phyloP scores from a whole-genome alignment of 2,888 invertebrate genomes.

The Boloria euphrosyne region DNA sequence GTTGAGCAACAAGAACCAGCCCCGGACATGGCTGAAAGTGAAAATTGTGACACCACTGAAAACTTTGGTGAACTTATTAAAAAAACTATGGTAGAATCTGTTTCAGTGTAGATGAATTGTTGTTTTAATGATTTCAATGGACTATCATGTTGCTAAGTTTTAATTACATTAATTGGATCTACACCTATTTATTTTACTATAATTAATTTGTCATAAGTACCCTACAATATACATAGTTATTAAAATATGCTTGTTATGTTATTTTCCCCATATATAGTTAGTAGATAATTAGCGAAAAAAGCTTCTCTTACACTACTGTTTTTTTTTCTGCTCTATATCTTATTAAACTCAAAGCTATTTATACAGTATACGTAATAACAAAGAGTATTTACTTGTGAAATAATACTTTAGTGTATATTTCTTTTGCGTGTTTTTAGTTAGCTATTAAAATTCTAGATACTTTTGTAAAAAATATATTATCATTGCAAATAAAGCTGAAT shows the following conservation, averaged over 20 bases:
- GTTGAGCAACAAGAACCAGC: slow-evolving; percentile 51
- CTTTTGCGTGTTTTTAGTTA: too few species aligned
- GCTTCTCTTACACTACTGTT: slow-evolving; percentile 1
- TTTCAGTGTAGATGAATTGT: slow-evolving; percentile 87
- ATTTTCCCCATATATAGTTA: slow-evolving; percentile 18
- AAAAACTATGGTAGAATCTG: slow-evolving; percentile 95
- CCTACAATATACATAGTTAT: slow-evolving; percentile 14
- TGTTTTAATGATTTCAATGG: slow-evolving; percentile 68
- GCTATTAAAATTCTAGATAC: too few species aligned
- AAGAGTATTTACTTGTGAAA: too few species aligned
- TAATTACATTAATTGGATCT: slow-evolving; percentile 70
- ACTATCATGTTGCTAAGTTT: slow-evolving; percentile 73
- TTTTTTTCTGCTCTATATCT: neutral
- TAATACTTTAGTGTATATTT: too few species aligned
- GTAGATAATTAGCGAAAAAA: slow-evolving; percentile 13
- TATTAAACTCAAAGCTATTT: neutral
- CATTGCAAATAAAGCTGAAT: too few species aligned
- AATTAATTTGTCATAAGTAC: slow-evolving; percentile 17
- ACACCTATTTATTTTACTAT: slow-evolving; percentile 24
- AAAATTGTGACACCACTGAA: slow-evolving; percentile 75
- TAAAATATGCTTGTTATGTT: slow-evolving; percentile 21
- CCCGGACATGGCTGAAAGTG: slow-evolving; percentile 49
- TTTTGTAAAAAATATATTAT: too few species aligned
- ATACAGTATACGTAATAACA: too few species aligned
- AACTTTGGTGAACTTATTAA: slow-evolving; percentile 96